Percentiles rank a stretch among this genome's conserved stretches.
Evolutionary conservation across 2,888 invertebrate species (phyloP).

Genomic region (Herminia tarsipennalis): DNA sequence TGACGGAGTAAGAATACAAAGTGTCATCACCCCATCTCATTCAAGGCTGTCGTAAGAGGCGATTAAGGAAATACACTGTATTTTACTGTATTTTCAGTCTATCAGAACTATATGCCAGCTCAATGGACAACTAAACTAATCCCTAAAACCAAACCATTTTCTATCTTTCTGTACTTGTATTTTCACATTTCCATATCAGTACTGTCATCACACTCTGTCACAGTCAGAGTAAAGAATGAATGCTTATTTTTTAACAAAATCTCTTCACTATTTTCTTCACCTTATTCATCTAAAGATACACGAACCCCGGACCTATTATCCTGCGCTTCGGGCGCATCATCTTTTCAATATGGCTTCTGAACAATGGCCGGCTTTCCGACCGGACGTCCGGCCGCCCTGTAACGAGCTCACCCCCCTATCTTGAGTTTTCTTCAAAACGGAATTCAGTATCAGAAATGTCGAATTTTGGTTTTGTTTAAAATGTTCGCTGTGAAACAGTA

Average conservation of each 20-base stretch:
- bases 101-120: too few relatives aligned
- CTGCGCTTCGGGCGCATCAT: conserved; percentile 69
- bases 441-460: conserved; percentile 33
- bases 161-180: too few relatives aligned
- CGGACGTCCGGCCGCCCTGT: conserved; percentile 71
- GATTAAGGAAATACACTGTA: too few relatives aligned
- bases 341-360: conserved; percentile 78
- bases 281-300: conserved; percentile 44
- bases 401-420: conserved; percentile 68
- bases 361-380: conserved; percentile 72
- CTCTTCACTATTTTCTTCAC: conserved; percentile 54
- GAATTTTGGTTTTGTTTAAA: conserved; percentile 30
- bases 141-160: too few relatives aligned
- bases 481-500: conserved; percentile 3
- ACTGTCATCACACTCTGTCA: conserved; percentile 2
- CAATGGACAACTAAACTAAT: too few relatives aligned
- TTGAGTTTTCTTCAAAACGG: conserved; percentile 56
- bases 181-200: too few relatives aligned
- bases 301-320: conserved; percentile 62
- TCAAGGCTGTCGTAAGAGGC: too few relatives aligned
- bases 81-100: too few relatives aligned
- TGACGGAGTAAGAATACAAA: too few relatives aligned
- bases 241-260: conserved; percentile 44
- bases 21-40: too few relatives aligned
- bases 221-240: conserved; percentile 36